phyloP scores from a whole-genome alignment of 2,888 invertebrate species.

The Neoascia interrupta region DNA sequence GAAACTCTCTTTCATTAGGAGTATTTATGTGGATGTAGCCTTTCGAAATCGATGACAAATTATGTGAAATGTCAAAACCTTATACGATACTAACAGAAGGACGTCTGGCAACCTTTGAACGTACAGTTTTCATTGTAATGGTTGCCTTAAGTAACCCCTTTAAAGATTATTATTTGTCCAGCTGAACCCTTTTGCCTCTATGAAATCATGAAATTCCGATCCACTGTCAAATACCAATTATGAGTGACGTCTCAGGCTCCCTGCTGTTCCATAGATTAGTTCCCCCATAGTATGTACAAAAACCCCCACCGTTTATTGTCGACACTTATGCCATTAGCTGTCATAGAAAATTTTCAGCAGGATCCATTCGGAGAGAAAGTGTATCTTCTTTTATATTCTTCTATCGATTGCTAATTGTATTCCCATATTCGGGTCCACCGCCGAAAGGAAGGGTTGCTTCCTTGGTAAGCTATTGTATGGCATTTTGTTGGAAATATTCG shows the following conservation, averaged over 20 bases:
- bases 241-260: slow-evolving; percentile 19
- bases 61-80: no score
- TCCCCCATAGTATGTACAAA: not conserved
- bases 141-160: no score
- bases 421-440: slow-evolving; percentile 7
- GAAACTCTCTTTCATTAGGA: no score
- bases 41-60: no score
- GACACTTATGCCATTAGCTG: slow-evolving; percentile 47
- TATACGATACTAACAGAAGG: no score
- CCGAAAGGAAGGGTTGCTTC: slow-evolving; percentile 35
- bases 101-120: no score
- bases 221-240: slow-evolving; percentile 27
- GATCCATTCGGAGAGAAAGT: slow-evolving; percentile 26
- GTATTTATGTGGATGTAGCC: no score
- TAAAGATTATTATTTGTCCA: no score
- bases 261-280: slow-evolving; percentile 14
- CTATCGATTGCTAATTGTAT: slow-evolving; percentile 40
- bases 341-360: slow-evolving; percentile 17
- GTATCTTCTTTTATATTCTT: not conserved
- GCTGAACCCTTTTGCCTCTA: not conserved
- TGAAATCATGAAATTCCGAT: not conserved
- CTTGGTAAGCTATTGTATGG: not conserved
- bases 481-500: slow-evolving; percentile 43
- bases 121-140: no score
- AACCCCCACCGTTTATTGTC: slow-evolving; percentile 27